These are phyloP conservation scores for Saturnia japonica DNA, from an alignment of 2,888 invertebrate genomes.

Conservation along the genomic window DNA sequence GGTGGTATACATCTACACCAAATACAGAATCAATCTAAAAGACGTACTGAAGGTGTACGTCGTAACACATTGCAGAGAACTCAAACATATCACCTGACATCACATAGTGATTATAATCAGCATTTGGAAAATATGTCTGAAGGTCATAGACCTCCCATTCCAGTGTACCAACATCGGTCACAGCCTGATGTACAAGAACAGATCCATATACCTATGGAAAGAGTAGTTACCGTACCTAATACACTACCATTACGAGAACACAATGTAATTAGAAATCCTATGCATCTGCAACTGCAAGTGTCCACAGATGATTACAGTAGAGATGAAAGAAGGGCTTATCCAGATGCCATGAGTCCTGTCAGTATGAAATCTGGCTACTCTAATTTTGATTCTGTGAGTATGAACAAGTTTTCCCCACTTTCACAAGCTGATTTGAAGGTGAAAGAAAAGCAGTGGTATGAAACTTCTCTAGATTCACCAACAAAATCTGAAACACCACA, in stretches of 20 bases:
- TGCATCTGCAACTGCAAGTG: constrained; percentile 71
- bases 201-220: constrained; percentile 58
- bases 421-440: constrained; percentile 68
- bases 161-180: constrained; percentile 67
- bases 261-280: constrained; percentile 62
- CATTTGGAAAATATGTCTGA: constrained; percentile 70
- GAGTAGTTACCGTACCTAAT: constrained; percentile 62
- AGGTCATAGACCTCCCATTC: constrained; percentile 54
- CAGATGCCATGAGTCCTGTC: constrained; percentile 67
- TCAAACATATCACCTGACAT: constrained; percentile 77
- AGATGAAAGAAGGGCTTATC: constrained; percentile 60
- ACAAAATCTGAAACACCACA: constrained; percentile 60
- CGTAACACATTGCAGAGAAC: constrained; percentile 74
- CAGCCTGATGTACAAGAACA: constrained; percentile 73
- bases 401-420: constrained; percentile 71
- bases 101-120: constrained; percentile 76
- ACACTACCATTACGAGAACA: constrained; percentile 71
- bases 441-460: constrained; percentile 86
- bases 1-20: constrained; percentile 69
- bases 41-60: constrained; percentile 63
- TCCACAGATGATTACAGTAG: constrained; percentile 68
- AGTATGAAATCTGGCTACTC: constrained; percentile 73
- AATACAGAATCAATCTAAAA: constrained; percentile 58
- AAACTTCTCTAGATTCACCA: constrained; percentile 84
- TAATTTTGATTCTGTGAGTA: constrained; percentile 69